Conservation (phyloP, 2,797 vertebrate genomes). For the Rallus crepitans region DNA sequence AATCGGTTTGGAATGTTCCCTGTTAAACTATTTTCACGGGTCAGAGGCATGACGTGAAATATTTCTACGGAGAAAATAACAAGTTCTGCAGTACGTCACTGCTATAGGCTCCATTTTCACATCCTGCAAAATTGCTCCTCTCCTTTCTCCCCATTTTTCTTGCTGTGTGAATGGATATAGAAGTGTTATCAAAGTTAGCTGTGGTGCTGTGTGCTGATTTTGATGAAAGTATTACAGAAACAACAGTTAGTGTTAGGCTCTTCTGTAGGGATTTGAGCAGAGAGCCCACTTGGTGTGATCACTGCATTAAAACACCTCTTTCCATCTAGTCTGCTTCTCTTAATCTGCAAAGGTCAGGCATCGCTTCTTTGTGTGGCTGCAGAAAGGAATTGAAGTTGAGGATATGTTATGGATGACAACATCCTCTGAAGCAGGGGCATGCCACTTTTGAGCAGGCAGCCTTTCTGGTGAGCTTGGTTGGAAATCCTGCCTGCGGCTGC, state of each 20-base stretch:
- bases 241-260: neutral
- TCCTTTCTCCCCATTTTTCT: neutral
- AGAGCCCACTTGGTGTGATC: neutral
- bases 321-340: neutral
- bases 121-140: constrained; percentile 3
- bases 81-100: neutral
- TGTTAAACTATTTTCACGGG: constrained; percentile 49
- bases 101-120: constrained; percentile 17
- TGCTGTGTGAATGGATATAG: constrained; percentile 5
- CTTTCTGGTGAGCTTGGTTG: neutral
- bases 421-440: neutral
- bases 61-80: constrained; percentile 51
- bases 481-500: neutral
- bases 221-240: constrained; percentile 35
- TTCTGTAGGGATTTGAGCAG: neutral
- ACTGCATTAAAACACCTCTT: neutral
- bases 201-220: neutral
- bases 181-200: neutral
- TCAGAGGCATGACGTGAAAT: constrained; percentile 48
- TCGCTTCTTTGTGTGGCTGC: neutral
- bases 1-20: constrained; percentile 39
- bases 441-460: neutral
- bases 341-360: neutral
- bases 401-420: accelerated
- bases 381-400: neutral